Conservation (phyloP, 1,140 invertebrate genomes). For the Cardiocondyla obscurior region DNA sequence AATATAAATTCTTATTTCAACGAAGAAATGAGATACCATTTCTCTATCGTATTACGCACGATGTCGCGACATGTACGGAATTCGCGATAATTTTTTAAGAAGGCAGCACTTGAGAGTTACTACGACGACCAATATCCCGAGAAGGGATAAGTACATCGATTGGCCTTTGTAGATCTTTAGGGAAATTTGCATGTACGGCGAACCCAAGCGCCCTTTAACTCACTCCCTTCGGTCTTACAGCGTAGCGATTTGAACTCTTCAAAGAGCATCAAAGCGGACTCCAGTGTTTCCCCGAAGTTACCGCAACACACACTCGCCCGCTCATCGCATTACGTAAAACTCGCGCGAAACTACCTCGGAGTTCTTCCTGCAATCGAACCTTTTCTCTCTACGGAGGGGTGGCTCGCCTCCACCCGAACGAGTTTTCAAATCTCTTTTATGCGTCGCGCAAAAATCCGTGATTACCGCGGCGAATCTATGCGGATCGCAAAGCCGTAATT, state of each 20-base stretch:
- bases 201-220: slow-evolving; percentile 12
- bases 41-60: background rate
- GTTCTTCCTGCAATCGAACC: slow-evolving; percentile 37
- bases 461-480: slow-evolving; percentile 12
- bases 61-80: background rate
- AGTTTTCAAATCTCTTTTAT: slow-evolving; percentile 46
- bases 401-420: background rate
- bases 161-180: background rate
- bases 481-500: slow-evolving; percentile 37
- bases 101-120: background rate
- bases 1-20: slow-evolving; percentile 14
- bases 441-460: slow-evolving; percentile 25
- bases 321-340: slow-evolving; percentile 41
- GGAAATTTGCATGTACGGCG: slow-evolving; percentile 40
- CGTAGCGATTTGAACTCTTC: slow-evolving; percentile 46
- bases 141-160: background rate
- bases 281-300: slow-evolving; percentile 36
- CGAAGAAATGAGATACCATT: background rate
- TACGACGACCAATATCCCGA: background rate
- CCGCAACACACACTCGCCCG: slow-evolving; percentile 15
- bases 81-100: background rate
- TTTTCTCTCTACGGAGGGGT: background rate
- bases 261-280: slow-evolving; percentile 37
- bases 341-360: background rate
- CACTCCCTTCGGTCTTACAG: slow-evolving; percentile 4